Base-by-base conservation (phyloP, 2,113 vertebrate genomes). In the Ibidorhyncha struthersii region DNA sequence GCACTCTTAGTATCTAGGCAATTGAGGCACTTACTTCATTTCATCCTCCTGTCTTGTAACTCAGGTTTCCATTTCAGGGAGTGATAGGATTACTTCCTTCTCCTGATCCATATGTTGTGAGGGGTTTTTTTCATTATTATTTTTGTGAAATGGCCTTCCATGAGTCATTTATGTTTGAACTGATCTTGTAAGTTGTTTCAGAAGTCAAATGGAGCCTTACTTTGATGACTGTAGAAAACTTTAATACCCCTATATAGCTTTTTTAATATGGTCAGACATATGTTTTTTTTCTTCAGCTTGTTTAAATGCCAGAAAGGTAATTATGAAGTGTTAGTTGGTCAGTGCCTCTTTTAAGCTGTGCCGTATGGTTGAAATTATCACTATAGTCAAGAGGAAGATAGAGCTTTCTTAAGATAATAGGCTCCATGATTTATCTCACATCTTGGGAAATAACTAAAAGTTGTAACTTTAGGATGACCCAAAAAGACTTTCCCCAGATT, bases 291-390 rank as follows among this genome's bases (percentile, higher is more conserved):
- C 91, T 91, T 72, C 66, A 95, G 69, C 40, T 84, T 97, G 61
- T 89, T 94, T 93, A 94, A 95, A 92, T 76, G 77, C 61, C 91
- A 95, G 83, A 91, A 86, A 94, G 86, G 92, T 96, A 97, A 97
- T 97, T 96, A 95, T 89, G 89, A 96, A 92, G 83, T 92, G 94
- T 87, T 94, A 93, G 86, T 90, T 95, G 52, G 83, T 87, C 87
- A 92, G 32, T 84, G 56, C 45, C 65, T 92, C 77, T 83, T 94
- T 92, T 91, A 94, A 95, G 82, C 86, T 91, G 52, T 3, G 8
- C 23, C 1, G 1, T 95, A 87, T 95, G 89, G 86, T 91, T 95
- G 80, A 96, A 97, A 96, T 96, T 96, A 92, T 82, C 92, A 89
- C 83, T 86, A 23, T 13, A 74, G 80, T 82, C 61, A 82, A 84